These are phyloP conservation scores for Caenorhabditis sp. DNA, from an alignment of 2,888 invertebrate genomes.

Conservation along the genomic window DNA sequence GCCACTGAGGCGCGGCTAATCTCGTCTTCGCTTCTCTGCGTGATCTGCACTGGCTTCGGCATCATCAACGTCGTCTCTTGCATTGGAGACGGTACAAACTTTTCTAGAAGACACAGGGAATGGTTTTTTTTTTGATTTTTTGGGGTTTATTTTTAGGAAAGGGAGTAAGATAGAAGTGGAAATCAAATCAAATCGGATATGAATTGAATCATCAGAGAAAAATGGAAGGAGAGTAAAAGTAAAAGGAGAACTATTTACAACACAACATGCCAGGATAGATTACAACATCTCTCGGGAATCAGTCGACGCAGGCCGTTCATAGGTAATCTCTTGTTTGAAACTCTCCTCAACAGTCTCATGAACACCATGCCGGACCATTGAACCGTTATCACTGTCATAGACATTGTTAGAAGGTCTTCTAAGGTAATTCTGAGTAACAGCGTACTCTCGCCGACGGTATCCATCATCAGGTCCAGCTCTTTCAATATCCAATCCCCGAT, in stretches of 20 bases:
- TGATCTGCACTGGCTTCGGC: slow-evolving; percentile 77
- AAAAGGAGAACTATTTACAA: slow-evolving; percentile 17
- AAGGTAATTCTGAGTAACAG: slow-evolving; percentile 50
- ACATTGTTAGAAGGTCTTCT: slow-evolving; percentile 61
- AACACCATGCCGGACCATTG: slow-evolving; percentile 72
- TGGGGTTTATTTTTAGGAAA: slow-evolving; percentile 8
- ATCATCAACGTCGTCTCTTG: slow-evolving; percentile 76
- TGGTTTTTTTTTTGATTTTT: neutral
- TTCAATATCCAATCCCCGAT: slow-evolving; percentile 55
- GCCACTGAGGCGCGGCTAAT: slow-evolving; percentile 75
- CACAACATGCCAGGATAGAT: slow-evolving; percentile 49
- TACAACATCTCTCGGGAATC: slow-evolving; percentile 74
- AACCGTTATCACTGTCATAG: slow-evolving; percentile 65
- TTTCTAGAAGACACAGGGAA: too few relatives aligned
- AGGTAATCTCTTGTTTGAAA: slow-evolving; percentile 80
- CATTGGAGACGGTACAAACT: slow-evolving; percentile 82
- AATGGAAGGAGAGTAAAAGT: slow-evolving; percentile 1
- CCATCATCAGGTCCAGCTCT: slow-evolving; percentile 57
- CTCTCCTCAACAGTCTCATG: slow-evolving; percentile 81
- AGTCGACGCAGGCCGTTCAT: slow-evolving; percentile 74
- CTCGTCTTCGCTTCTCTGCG: slow-evolving; percentile 73
- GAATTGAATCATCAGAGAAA: too few relatives aligned
- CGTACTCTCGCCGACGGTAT: slow-evolving; percentile 52
- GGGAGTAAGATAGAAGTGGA: neutral
- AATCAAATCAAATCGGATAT: slow-evolving; percentile 20